Conservation (phyloP, 2,888 invertebrate species). For the Callyntrura guangdongensis region DNA sequence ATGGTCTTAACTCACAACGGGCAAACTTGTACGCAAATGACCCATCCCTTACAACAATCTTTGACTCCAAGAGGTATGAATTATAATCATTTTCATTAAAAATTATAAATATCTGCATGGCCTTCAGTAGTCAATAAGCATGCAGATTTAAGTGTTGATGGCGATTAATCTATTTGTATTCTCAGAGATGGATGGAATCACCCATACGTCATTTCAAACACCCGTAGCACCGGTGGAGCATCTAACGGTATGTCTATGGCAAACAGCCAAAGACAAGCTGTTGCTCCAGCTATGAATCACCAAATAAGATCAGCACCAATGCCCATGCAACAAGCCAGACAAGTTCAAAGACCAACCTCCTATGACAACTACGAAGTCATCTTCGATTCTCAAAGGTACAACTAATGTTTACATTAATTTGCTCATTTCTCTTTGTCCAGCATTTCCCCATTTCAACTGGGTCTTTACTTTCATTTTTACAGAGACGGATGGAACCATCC, state of each 20-base stretch:
- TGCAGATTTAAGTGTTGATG: too few species aligned
- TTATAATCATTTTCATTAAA: neutral
- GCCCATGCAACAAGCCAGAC: constrained; percentile 45
- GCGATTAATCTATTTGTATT: constrained; percentile 6
- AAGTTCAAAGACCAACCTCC: constrained; percentile 45
- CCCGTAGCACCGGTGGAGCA: constrained; percentile 50
- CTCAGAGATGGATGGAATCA: constrained; percentile 75
- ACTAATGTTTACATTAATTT: neutral
- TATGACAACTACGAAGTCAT: constrained; percentile 80
- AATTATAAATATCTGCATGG: constrained; percentile 4
- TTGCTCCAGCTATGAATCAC: constrained; percentile 34
- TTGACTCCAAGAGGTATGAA: constrained; percentile 68
- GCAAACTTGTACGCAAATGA: constrained; percentile 67
- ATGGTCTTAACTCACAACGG: constrained; percentile 64
- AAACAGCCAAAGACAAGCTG: constrained; percentile 51
- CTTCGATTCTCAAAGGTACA: constrained; percentile 77
- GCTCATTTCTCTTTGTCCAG: neutral
- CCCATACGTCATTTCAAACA: constrained; percentile 77
- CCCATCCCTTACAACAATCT: constrained; percentile 72
- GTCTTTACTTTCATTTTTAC: constrained; percentile 32
- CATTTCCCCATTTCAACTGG: neutral
- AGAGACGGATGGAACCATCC: constrained; percentile 80
- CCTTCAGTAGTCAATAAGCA: neutral
- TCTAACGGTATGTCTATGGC: constrained; percentile 56
- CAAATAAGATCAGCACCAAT: constrained; percentile 24